A percentile compares a stretch with the other conserved stretches of the same genome.
These are phyloP conservation scores for Tupiocoris notatus DNA, from an alignment of 2,888 invertebrate genomes.

Conservation along the genomic window DNA sequence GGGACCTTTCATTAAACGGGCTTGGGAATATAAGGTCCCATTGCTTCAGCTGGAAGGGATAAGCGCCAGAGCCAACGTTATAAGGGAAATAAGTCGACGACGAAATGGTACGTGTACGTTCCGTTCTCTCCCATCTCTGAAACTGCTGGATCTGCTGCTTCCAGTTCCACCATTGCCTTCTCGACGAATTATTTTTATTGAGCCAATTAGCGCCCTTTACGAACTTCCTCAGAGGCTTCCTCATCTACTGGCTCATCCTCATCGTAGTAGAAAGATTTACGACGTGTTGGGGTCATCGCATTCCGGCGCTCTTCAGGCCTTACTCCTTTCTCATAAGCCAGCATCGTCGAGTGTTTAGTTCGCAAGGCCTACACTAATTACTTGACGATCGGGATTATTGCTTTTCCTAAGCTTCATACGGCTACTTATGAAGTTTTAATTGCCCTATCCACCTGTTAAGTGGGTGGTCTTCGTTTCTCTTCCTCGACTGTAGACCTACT, in stretches of 20 bases:
- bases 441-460: not conserved
- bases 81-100: not conserved
- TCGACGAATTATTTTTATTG: slow-evolving; percentile 30
- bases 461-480: not conserved
- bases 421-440: not conserved
- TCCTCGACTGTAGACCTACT: no score
- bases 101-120: no score
- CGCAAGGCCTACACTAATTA: slow-evolving; percentile 5
- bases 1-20: slow-evolving; percentile 24
- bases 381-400: slow-evolving; percentile 9
- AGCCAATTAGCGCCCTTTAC: slow-evolving; percentile 23
- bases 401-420: not conserved
- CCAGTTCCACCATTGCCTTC: not conserved
- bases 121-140: not conserved
- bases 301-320: not conserved
- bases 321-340: slow-evolving; percentile 17
- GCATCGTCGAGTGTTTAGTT: not conserved
- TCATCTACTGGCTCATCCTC: not conserved
- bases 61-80: not conserved
- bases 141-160: not conserved
- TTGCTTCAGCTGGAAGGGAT: not conserved
- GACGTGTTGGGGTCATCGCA: slow-evolving; percentile 23
- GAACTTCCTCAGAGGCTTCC: not conserved
- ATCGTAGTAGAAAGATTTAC: slow-evolving; percentile 6
- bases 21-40: slow-evolving; percentile 5